A percentile compares a stretch with the other conserved stretches of the same genome.
phyloP scores from a whole-genome alignment of 1,140 invertebrate species.

The Diorhabda elongata region DNA sequence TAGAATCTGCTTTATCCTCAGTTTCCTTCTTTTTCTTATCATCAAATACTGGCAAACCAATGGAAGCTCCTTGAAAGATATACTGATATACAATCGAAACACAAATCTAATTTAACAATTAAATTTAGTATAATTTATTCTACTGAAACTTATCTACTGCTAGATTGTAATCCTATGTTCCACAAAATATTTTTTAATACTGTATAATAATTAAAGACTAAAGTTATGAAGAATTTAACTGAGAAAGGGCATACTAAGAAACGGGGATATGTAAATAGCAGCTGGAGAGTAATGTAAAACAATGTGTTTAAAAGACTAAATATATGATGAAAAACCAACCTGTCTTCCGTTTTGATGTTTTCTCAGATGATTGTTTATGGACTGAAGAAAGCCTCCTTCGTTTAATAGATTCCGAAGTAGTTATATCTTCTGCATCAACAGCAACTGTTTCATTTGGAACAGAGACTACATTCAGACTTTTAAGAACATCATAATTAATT shows the following conservation, averaged over 20 bases:
- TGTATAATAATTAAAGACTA: no score
- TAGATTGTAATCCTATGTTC: no score
- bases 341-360: conserved; percentile 15
- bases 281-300: no score
- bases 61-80: not conserved
- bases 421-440: conserved; percentile 25
- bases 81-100: not conserved
- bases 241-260: no score
- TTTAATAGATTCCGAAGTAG: conserved; percentile 25
- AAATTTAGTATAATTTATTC: no score
- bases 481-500: conserved; percentile 96
- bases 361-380: conserved; percentile 9
- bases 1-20: not conserved
- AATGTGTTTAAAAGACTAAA: not conserved
- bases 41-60: not conserved
- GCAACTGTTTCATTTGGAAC: conserved; percentile 16
- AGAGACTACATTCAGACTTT: conserved; percentile 67
- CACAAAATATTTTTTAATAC: no score
- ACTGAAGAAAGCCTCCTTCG: conserved; percentile 21
- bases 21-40: not conserved
- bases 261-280: no score
- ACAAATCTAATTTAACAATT: no score
- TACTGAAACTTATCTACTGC: no score
- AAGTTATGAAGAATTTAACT: no score
- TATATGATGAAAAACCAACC: not conserved